Conservation (phyloP, 1,140 invertebrate genomes). For the Apolygus lucorum region DNA sequence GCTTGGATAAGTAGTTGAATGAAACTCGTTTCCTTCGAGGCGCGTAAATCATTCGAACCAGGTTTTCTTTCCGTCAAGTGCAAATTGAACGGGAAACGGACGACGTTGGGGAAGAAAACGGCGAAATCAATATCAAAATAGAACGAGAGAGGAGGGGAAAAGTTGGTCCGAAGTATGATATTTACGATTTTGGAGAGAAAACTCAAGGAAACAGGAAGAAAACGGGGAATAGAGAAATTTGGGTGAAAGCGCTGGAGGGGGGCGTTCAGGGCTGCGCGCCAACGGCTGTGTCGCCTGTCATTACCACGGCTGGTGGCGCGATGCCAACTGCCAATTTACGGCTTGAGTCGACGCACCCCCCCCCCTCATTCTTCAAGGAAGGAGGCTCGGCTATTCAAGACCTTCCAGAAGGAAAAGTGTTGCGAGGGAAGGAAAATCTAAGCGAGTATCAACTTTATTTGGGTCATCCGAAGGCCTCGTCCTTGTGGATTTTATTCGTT, state of each 20-base stretch:
- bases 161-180: constrained; percentile 4
- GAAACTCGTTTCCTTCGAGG: no score
- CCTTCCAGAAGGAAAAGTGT: constrained; percentile 2
- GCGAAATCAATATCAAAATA: no score
- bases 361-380: neutral
- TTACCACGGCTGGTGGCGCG: neutral
- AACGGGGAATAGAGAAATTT: neutral
- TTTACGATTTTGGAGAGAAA: neutral
- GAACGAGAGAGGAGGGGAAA: no score
- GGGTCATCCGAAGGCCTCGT: no score
- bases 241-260: neutral
- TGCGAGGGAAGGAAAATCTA: no score
- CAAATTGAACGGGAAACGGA: no score
- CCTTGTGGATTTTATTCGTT: no score
- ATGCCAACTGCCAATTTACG: constrained; percentile 12
- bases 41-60: no score
- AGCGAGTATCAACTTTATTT: no score
- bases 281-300: constrained; percentile 12
- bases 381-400: constrained; percentile 8
- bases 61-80: no score
- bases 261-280: neutral
- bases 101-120: no score
- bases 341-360: neutral
- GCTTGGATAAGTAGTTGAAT: no score
- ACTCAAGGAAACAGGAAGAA: neutral